phyloP scores from a whole-genome alignment of 1,140 invertebrate genomes.

The Zaprionus capensis region DNA sequence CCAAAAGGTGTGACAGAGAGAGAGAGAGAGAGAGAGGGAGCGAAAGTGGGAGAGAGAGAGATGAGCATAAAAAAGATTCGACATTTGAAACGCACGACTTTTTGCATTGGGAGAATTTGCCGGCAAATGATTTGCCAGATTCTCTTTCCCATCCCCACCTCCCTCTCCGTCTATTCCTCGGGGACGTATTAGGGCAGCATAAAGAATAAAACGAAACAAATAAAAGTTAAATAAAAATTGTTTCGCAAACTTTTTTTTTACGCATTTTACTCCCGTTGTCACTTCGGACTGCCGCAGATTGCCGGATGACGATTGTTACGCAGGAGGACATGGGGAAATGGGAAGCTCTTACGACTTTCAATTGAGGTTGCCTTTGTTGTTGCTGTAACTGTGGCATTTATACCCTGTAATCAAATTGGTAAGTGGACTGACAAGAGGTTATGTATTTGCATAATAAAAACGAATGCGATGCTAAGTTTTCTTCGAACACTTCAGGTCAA shows the following conservation, averaged over 20 bases:
- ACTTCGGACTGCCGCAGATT: slow-evolving; percentile 11
- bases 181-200: slow-evolving; percentile 69
- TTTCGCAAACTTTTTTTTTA: slow-evolving; percentile 58
- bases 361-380: slow-evolving; percentile 3
- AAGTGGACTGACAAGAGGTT: background rate
- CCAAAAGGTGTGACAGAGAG: slow-evolving; percentile 19
- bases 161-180: slow-evolving; percentile 26
- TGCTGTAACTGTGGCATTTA: slow-evolving; percentile 4
- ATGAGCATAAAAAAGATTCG: slow-evolving; percentile 39
- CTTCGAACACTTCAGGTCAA: background rate
- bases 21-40: background rate
- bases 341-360: background rate
- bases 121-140: slow-evolving; percentile 29
- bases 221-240: slow-evolving; percentile 78
- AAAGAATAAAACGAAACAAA: slow-evolving; percentile 55
- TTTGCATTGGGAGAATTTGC: slow-evolving; percentile 17
- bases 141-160: background rate
- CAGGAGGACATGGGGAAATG: background rate
- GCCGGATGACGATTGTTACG: slow-evolving; percentile 32
- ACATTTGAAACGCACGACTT: slow-evolving; percentile 34
- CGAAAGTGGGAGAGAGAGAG: background rate
- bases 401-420: background rate
- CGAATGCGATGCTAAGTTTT: background rate
- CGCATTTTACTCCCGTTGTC: slow-evolving; percentile 40
- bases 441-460: background rate